Evolutionary conservation across 2,888 invertebrate genomes (phyloP), one percentile per base, ranked within the genome.

Genomic region (Melieria omissa): DNA sequence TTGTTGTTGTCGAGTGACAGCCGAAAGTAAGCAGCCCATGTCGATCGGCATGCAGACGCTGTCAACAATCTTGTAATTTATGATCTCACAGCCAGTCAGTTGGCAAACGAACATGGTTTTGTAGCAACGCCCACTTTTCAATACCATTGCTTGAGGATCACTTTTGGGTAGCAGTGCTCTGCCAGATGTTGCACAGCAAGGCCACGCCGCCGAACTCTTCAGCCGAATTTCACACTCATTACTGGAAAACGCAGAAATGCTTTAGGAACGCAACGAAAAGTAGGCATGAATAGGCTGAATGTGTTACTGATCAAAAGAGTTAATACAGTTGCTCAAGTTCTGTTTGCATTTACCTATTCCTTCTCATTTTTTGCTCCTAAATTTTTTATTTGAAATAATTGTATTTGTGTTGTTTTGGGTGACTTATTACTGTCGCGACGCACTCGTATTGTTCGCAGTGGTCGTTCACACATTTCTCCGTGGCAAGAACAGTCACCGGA

Each of bases 21-120:
- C 10, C 49, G 4, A 49, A 49, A 49, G 49, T 12, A n/a, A n/a
- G 49, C 49, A n/a, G 49, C 49, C 29, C 29, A 29, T 29, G 29
- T 29, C 29, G 29, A 49, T 5, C 10, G 29, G 29, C 58, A 29
- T 58, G 58, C 29, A 14, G 55, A 72, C 68, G 60, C 76, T 76
- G 76, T 76, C 75, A 76, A 72, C 76, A 70, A 62, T 73, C 58
- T 70, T 47, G 68, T 75, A 70, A 76, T 76, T 76, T 76, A 75
- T 69, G 75, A 70, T 5, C 41, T 49, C n/a, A 49, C 49, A 12
- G 3, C n/a, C 29, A 29, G 29, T 29, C 29, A 29, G 52, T n/a
- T 52, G 4, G 52, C 58, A 29, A 64, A 69, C 70, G 70, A 49
- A 76, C 67, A 55, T 72, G 72, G 67, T 70, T 14, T 45, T 52